These are phyloP conservation scores for Proteles cristata DNA, from an alignment of 2,113 vertebrate genomes.

Conservation along the genomic window DNA sequence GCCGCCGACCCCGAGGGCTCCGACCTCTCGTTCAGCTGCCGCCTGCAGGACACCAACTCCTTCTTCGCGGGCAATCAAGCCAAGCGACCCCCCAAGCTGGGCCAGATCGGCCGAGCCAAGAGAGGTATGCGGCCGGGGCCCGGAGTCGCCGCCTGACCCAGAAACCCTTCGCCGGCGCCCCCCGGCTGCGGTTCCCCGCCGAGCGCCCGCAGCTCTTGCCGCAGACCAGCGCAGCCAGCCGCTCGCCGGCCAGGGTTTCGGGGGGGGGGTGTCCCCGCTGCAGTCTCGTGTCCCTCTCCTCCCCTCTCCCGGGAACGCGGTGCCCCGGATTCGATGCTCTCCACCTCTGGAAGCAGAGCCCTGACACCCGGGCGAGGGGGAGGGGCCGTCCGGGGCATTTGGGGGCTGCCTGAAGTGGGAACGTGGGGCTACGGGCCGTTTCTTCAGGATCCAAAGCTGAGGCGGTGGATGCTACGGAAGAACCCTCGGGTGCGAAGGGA, in stretches of 20 bases:
- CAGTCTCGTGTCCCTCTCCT: conserved; percentile 56
- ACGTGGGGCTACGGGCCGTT: background rate
- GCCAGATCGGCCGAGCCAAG: conserved; percentile 98
- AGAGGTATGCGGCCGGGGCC: conserved; percentile 88
- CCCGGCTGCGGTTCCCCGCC: conserved; percentile 38
- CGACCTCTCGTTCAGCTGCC: conserved; percentile 98
- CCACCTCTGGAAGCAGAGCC: conserved; percentile 62
- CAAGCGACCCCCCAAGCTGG: conserved; percentile 98
- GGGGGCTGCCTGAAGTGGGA: conserved; percentile 61
- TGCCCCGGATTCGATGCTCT: conserved; percentile 74
- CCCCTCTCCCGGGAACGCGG: conserved; percentile 63
- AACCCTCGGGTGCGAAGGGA: conserved; percentile 34
- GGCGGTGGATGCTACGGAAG: conserved; percentile 16
- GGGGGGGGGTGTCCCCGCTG: conserved; percentile 36
- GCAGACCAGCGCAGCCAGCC: conserved; percentile 66
- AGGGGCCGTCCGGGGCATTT: conserved; percentile 58
- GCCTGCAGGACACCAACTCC: conserved; percentile 97
- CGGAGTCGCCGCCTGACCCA: conserved; percentile 76
- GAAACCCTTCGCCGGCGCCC: conserved; percentile 69
- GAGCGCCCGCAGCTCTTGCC: conserved; percentile 59
- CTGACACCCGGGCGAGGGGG: conserved; percentile 66
- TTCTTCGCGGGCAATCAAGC: conserved; percentile 96
- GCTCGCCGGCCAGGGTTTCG: background rate
- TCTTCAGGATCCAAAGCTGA: background rate
- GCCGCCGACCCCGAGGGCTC: conserved; percentile 95